These are phyloP conservation scores for Fopius arisanus DNA, from an alignment of 1,140 invertebrate genomes.

Conservation along the genomic window DNA sequence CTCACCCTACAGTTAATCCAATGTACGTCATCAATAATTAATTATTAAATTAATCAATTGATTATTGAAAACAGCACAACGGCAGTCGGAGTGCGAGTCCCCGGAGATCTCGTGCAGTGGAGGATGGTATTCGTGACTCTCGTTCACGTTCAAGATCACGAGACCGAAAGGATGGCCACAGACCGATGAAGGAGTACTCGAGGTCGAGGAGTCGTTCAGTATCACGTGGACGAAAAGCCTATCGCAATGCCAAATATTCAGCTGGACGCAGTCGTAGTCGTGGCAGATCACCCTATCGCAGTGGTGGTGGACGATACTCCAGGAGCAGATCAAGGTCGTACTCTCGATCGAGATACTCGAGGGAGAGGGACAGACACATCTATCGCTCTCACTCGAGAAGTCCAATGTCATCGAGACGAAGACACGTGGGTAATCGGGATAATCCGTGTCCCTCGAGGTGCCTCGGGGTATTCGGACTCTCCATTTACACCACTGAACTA, in stretches of 20 bases:
- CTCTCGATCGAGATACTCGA: slow-evolving; percentile 57
- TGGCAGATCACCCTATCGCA: slow-evolving; percentile 64
- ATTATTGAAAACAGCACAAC: slow-evolving; percentile 49
- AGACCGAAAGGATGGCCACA: slow-evolving; percentile 52
- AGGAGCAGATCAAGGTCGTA: slow-evolving; percentile 66
- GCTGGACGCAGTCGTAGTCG: slow-evolving; percentile 60
- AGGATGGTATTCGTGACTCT: slow-evolving; percentile 51
- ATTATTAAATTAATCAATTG: no score
- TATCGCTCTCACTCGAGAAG: slow-evolving; percentile 64
- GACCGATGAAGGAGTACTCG: slow-evolving; percentile 56
- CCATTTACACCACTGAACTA: slow-evolving; percentile 90
- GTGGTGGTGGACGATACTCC: slow-evolving; percentile 61
- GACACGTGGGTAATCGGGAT: slow-evolving; percentile 74
- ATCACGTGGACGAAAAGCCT: slow-evolving; percentile 52
- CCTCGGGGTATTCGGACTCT: slow-evolving; percentile 93
- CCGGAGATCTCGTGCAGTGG: slow-evolving; percentile 44
- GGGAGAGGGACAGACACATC: slow-evolving; percentile 52
- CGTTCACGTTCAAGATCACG: slow-evolving; percentile 56
- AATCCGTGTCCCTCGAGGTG: slow-evolving; percentile 89
- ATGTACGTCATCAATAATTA: no score
- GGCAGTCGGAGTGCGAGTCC: slow-evolving; percentile 57
- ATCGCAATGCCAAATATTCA: slow-evolving; percentile 54
- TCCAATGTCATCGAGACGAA: slow-evolving; percentile 67
- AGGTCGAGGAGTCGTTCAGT: slow-evolving; percentile 57
- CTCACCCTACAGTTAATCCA: no score